A percentile compares a stretch with the other conserved stretches of the same genome.
phyloP scores from a whole-genome alignment of 2,113 vertebrate genomes.

The Hirundichthys speculiger region DNA sequence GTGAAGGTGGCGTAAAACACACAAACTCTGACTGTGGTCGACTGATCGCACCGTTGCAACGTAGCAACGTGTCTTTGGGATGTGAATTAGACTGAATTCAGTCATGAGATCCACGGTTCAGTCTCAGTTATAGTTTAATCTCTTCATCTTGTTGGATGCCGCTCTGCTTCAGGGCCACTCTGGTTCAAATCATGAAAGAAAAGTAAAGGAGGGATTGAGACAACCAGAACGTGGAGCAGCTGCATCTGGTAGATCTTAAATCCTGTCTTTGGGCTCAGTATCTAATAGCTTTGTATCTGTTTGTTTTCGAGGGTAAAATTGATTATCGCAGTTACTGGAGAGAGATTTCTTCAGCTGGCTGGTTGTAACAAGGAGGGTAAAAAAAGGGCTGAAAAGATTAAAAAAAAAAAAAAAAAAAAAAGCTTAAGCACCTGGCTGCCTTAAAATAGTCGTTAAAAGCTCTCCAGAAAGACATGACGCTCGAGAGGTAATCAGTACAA shows the following conservation, averaged over 20 bases:
- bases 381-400: constrained; percentile 73
- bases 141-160: no score
- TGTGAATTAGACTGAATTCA: no score
- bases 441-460: constrained; percentile 77
- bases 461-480: constrained; percentile 70
- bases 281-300: background rate
- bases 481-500: constrained; percentile 80
- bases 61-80: no score
- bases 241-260: background rate
- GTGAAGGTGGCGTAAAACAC: no score
- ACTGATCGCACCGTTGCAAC: no score
- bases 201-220: no score
- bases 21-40: no score
- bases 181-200: no score
- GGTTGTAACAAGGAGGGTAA: constrained; percentile 30
- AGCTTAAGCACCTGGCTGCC: constrained; percentile 41
- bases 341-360: constrained; percentile 36
- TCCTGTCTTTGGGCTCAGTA: background rate
- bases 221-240: no score
- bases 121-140: no score
- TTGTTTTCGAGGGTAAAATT: background rate
- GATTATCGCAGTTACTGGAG: background rate
- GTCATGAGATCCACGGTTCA: no score
- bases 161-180: no score
- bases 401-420: constrained; percentile 69